Percentiles rank a stretch among this genome's conserved stretches.
These are phyloP conservation scores for Callipepla californica DNA, from an alignment of 2,113 vertebrate species.

Conservation along the genomic window DNA sequence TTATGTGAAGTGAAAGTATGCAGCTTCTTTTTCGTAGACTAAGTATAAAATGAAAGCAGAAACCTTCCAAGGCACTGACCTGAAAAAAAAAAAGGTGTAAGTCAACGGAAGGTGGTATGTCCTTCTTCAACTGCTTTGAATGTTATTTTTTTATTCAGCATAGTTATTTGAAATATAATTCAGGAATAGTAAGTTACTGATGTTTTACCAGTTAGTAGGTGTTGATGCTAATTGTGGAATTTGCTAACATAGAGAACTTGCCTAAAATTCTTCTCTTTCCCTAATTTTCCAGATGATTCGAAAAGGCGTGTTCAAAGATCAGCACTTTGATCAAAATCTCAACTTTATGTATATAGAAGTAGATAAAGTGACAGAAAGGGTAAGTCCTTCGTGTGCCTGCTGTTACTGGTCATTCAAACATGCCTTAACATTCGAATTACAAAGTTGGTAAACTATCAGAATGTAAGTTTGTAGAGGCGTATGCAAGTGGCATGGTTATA, in stretches of 20 bases:
- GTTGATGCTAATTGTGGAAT: not conserved
- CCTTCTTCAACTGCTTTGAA: not conserved
- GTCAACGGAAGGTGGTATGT: constrained; percentile 39
- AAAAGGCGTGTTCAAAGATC: constrained; percentile 98
- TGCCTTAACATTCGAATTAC: not conserved
- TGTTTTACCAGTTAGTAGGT: not conserved
- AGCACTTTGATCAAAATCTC: constrained; percentile 99
- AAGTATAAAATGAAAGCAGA: constrained; percentile 56
- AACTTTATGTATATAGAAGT: constrained; percentile 99
- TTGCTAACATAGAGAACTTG: not conserved
- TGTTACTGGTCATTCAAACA: not conserved
- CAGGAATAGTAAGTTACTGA: not conserved
- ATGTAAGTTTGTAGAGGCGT: not conserved
- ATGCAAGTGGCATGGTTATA: not conserved
- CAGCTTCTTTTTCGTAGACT: constrained; percentile 68
- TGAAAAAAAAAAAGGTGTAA: constrained; percentile 46
- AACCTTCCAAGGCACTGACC: constrained; percentile 59
- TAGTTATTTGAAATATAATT: not conserved
- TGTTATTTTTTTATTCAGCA: not conserved
- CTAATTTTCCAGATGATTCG: constrained; percentile 92
- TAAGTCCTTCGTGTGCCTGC: constrained; percentile 67
- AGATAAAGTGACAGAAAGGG: constrained; percentile 99
- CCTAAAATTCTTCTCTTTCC: constrained; percentile 3
- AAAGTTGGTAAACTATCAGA: not conserved
- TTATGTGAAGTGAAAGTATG: constrained; percentile 28